Evolutionary conservation across 2,113 vertebrate genomes (phyloP).

Genomic region (Chaenocephalus aceratus): DNA sequence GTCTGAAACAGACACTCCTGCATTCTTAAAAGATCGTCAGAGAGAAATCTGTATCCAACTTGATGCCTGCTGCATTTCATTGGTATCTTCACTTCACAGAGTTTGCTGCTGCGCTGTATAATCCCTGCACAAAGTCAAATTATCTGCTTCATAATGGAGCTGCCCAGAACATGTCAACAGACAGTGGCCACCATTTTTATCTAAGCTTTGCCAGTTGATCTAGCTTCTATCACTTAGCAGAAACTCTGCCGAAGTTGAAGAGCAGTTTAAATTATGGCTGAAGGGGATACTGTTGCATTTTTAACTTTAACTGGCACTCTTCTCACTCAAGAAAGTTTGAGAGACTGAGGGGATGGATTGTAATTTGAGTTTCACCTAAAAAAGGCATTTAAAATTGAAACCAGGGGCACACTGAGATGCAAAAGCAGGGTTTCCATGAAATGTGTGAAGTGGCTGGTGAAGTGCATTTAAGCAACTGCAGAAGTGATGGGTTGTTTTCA

Average conservation of each 20-base stretch:
- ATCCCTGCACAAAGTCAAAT: conserved; percentile 68
- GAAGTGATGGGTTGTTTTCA: background rate
- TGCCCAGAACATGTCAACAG: conserved; percentile 72
- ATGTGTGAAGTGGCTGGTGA: conserved; percentile 6
- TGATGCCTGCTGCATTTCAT: conserved; percentile 54
- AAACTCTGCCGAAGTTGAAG: conserved; percentile 64
- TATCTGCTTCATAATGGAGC: conserved; percentile 67
- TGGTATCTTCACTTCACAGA: conserved; percentile 67
- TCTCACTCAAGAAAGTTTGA: conserved; percentile 35
- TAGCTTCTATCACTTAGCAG: conserved; percentile 59
- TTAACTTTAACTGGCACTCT: conserved; percentile 31
- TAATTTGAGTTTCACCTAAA: conserved; percentile 37
- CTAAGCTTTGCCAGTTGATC: conserved; percentile 65
- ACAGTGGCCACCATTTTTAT: conserved; percentile 69
- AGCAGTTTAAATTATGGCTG: conserved; percentile 48
- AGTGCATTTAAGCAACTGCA: conserved; percentile 10
- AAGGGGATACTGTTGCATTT: conserved; percentile 44
- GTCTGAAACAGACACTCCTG: conserved; percentile 21
- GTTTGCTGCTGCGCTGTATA: conserved; percentile 58
- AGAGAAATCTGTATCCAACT: conserved; percentile 52
- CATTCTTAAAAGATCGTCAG: conserved; percentile 20
- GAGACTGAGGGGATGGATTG: conserved; percentile 34
- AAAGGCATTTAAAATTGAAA: conserved; percentile 18
- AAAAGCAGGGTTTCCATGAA: conserved; percentile 13
- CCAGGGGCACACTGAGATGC: background rate